These are phyloP conservation scores for Bombus haemorrhoidalis DNA, from an alignment of 1,140 invertebrate genomes.

Conservation along the genomic window DNA sequence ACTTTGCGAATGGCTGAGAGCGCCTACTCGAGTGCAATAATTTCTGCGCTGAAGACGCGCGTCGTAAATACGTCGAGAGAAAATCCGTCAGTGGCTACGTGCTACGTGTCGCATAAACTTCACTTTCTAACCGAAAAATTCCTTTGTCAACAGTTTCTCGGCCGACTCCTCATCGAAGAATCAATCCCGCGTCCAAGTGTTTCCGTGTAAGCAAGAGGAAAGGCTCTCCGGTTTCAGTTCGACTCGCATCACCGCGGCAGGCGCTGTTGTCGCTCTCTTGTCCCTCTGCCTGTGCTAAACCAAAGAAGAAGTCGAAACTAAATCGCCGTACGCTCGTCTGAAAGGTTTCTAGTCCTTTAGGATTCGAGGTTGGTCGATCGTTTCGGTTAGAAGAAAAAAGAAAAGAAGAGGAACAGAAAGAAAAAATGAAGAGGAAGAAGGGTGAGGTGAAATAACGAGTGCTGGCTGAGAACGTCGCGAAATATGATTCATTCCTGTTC, in stretches of 20 bases:
- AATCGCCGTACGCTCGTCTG: background rate
- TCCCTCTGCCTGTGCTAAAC: background rate
- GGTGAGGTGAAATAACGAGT: slow-evolving; percentile 21
- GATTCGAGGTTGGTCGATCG: background rate
- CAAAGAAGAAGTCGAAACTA: background rate
- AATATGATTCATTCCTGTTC: slow-evolving; percentile 63
- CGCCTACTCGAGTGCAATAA: too few relatives aligned
- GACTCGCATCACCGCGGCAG: background rate
- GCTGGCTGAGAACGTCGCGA: slow-evolving; percentile 9
- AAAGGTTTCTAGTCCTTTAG: background rate
- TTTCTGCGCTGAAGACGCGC: too few relatives aligned
- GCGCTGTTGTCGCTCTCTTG: background rate
- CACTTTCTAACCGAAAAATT: background rate
- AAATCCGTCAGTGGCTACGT: background rate
- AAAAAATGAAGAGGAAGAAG: background rate
- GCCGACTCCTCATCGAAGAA: background rate
- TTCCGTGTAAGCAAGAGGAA: background rate
- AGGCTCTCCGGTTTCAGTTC: background rate
- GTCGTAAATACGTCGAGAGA: background rate
- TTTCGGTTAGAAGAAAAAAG: background rate
- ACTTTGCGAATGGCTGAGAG: too few relatives aligned
- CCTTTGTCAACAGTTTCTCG: background rate
- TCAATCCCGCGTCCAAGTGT: background rate
- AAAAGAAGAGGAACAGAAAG: background rate
- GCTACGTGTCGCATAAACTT: background rate